Evolutionary conservation across 2,113 vertebrate genomes (phyloP).

Genomic region (Procavia capensis): DNA sequence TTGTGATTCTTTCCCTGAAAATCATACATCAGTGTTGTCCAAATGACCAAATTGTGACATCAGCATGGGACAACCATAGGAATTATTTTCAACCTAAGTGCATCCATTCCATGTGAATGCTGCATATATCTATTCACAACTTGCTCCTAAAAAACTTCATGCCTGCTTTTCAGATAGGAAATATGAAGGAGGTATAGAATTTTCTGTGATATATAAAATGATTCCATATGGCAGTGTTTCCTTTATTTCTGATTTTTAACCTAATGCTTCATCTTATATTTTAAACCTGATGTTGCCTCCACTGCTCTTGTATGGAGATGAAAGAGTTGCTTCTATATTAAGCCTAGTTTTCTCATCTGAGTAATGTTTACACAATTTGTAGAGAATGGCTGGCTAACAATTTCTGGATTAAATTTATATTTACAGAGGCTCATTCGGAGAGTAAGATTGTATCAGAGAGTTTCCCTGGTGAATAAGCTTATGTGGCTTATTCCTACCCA

Average conservation of each 20-base stretch:
- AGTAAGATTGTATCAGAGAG: constrained; percentile 60
- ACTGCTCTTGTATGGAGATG: not conserved
- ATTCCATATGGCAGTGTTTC: not conserved
- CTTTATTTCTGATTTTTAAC: not conserved
- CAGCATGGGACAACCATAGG: not conserved
- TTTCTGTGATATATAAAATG: not conserved
- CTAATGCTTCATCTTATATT: not conserved
- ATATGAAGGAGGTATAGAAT: not conserved
- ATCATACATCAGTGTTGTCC: not conserved
- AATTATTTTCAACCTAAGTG: constrained; percentile 16
- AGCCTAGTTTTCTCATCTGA: not conserved
- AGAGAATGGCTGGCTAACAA: not conserved
- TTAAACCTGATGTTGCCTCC: not conserved
- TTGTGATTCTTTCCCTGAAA: constrained; percentile 6
- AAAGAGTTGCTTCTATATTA: not conserved
- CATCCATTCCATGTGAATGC: not conserved
- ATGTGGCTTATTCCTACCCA: constrained; percentile 5
- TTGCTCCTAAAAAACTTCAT: not conserved
- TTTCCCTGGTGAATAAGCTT: constrained; percentile 78
- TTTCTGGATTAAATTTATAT: constrained; percentile 63
- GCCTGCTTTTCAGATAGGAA: not conserved
- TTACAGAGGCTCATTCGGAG: constrained; percentile 26
- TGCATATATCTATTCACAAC: not conserved
- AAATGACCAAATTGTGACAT: not conserved
- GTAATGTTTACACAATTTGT: constrained; percentile 4